These are phyloP conservation scores for Nemapogon koenigi DNA, from an alignment of 2,888 invertebrate genomes.

Conservation along the genomic window DNA sequence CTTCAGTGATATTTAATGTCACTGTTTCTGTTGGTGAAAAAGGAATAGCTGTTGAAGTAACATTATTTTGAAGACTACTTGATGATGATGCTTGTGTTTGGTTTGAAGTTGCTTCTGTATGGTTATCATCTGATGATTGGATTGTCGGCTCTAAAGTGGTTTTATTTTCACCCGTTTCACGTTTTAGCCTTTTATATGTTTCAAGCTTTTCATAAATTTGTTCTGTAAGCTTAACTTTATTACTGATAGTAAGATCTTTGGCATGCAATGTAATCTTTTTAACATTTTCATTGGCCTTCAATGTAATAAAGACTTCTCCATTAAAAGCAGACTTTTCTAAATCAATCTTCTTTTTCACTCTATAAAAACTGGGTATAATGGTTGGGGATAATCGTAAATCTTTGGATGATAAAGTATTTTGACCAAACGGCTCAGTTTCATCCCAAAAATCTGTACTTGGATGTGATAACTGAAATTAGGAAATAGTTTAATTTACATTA, in stretches of 20 bases:
- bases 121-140: background rate
- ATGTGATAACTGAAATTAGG: constrained; percentile 28
- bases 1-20: constrained; percentile 14
- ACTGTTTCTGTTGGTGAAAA: constrained; percentile 15
- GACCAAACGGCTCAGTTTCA: constrained; percentile 45
- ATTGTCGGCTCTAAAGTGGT: constrained; percentile 12
- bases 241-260: constrained; percentile 44
- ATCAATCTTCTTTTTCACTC: constrained; percentile 59
- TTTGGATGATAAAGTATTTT: constrained; percentile 26
- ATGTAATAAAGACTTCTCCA: constrained; percentile 53
- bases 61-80: constrained; percentile 14
- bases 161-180: constrained; percentile 20
- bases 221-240: constrained; percentile 44
- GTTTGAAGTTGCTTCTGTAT: constrained; percentile 9
- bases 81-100: background rate
- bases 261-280: constrained; percentile 58
- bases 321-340: constrained; percentile 45
- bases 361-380: constrained; percentile 63
- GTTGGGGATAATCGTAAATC: constrained; percentile 49
- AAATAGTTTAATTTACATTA: constrained; percentile 7
- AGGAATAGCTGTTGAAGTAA: constrained; percentile 17
- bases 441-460: constrained; percentile 41
- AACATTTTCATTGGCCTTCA: constrained; percentile 38
- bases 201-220: constrained; percentile 48
- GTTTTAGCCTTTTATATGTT: constrained; percentile 26